A percentile compares a stretch with the other conserved stretches of the same genome.
These are phyloP conservation scores for Papilio elwesi DNA, from an alignment of 2,888 invertebrate species.

Conservation along the genomic window DNA sequence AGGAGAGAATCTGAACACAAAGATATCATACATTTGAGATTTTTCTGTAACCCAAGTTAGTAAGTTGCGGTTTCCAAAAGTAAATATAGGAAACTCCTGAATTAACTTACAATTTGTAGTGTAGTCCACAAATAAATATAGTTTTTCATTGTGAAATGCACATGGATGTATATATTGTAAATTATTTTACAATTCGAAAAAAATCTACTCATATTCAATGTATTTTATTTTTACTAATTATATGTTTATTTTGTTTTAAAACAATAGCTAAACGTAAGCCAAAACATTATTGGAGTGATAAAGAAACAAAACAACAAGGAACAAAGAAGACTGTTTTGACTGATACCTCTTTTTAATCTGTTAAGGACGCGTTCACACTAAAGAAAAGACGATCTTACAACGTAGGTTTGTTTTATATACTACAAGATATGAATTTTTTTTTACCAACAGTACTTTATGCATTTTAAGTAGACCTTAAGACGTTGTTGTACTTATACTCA, in stretches of 20 bases:
- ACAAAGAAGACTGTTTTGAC: conserved; percentile 11
- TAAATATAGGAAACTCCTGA: conserved; percentile 12
- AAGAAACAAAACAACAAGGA: conserved; percentile 1
- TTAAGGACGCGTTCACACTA: neutral
- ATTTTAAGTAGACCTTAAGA: too few species aligned
- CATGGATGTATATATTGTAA: too few species aligned
- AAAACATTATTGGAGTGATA: conserved; percentile 1
- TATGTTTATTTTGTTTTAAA: too few species aligned
- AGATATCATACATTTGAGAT: neutral
- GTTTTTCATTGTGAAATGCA: too few species aligned
- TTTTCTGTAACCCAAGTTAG: conserved; percentile 56
- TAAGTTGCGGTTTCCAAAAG: conserved; percentile 54
- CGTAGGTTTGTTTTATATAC: too few species aligned
- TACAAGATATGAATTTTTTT: too few species aligned
- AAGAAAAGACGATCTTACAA: too few species aligned
- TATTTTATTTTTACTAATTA: too few species aligned
- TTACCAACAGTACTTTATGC: too few species aligned
- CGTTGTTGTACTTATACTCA: too few species aligned
- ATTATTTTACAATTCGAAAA: too few species aligned
- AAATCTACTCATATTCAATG: too few species aligned
- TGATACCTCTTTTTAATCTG: neutral
- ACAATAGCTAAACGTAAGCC: neutral
- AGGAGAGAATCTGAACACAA: neutral
- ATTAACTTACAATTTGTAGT: neutral
- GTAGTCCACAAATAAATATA: neutral